Percentiles rank a stretch among this genome's conserved stretches.
Evolutionary conservation across 2,888 invertebrate species (phyloP).

Genomic region (Tromatobia lineatoria): DNA sequence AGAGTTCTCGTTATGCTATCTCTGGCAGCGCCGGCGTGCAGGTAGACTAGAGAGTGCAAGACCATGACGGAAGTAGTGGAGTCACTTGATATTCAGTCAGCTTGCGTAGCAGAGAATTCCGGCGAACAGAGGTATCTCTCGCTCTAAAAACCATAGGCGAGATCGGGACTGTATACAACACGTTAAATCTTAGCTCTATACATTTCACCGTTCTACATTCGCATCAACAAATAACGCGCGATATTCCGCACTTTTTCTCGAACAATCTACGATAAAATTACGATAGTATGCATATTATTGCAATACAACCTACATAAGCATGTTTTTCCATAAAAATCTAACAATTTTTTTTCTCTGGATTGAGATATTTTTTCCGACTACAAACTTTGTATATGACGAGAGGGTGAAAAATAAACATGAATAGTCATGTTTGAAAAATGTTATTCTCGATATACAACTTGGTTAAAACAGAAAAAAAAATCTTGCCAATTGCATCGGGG

Average conservation of each 20-base stretch:
- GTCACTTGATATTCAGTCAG: conserved; percentile 43
- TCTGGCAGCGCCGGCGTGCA: conserved; percentile 34
- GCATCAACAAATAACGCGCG: background rate
- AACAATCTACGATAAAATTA: background rate
- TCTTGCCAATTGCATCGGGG: background rate
- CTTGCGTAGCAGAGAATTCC: background rate
- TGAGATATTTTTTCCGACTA: no score
- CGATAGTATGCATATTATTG: background rate
- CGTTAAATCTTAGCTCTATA: background rate
- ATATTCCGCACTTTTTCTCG: background rate
- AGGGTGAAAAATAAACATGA: background rate
- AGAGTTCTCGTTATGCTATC: conserved; percentile 43
- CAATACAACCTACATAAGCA: background rate
- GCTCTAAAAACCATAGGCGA: conserved; percentile 5
- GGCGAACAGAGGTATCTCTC: conserved; percentile 25
- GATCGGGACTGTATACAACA: background rate
- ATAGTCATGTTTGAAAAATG: no score
- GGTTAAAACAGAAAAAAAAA: no score
- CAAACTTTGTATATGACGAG: background rate
- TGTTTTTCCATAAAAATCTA: no score
- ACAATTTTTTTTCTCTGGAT: no score
- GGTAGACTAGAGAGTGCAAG: conserved; percentile 4
- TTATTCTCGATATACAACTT: no score
- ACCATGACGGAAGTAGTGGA: conserved; percentile 4
- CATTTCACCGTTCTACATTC: conserved; percentile 7